Evolutionary conservation across 2,113 vertebrate species (phyloP), one percentile per base, ranked within the genome.

Genomic region (Theristicus caerulescens): DNA sequence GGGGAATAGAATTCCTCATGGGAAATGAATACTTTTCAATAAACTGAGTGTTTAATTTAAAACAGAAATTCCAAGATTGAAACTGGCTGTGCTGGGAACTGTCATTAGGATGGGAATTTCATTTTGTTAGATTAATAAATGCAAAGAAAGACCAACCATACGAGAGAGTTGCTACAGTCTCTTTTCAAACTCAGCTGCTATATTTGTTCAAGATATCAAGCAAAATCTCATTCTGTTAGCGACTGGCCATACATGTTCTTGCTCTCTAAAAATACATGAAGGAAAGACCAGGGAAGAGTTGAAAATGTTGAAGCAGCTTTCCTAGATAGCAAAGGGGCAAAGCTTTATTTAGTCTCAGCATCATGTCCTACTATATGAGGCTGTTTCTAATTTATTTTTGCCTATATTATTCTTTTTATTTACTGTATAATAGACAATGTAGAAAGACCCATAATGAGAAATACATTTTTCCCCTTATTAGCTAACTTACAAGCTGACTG

Each of bases 181-280:
- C 82, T 94, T 92, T 94, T 95, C 82, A 97, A 93, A 90, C 81
- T 92, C 86, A 82, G 7, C 26, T 70, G 38, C 47, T 65, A 3
- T 20, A 13, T 82, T 82, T 92, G 10, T 65, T 82, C 22, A 65
- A 57, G 31, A 22, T 32, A 72, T 13, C 10, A 29, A 69, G 57
- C 4, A 46, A 97, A 96, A 96, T 95, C 71, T 62, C 36, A 16
- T 64, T 74, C 31, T 64, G 12, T 46, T 58, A 62, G 13, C 44
- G 76, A 34, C 27, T 49, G 62, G 49, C 31, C 21, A 3, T 31
- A 22, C 12, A 65, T 44, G 10, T 26, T 70, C 31, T 86, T 82
- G 36, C 40, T 61, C 14, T 38, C 24, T 57, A 5, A 69, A 91
- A 82, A 13, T 32, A 9, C 1, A 0, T 7, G 17, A 64, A 62